Conservation (phyloP, 2,113 vertebrate genomes). For the Cottus gobio region DNA sequence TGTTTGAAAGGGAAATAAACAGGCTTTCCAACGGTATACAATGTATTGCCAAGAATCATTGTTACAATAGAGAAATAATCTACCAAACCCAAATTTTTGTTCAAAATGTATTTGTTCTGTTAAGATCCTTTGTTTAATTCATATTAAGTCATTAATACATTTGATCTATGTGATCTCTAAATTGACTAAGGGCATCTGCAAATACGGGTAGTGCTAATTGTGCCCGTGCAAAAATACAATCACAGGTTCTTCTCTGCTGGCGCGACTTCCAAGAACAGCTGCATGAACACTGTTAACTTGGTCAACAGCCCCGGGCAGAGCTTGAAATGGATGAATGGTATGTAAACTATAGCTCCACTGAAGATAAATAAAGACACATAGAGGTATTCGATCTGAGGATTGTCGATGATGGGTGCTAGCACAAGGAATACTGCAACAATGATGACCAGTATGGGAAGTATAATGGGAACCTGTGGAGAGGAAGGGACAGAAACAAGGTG, state of each 20-base stretch:
- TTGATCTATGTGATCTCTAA: not conserved
- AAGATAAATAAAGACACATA: conserved; percentile 87
- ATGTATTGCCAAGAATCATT: too few species aligned
- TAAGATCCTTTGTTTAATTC: too few species aligned
- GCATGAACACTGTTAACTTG: conserved; percentile 85
- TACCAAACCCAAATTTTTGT: too few species aligned
- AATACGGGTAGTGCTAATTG: not conserved
- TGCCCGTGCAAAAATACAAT: conserved; percentile 12
- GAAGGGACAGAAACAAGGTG: conserved; percentile 1
- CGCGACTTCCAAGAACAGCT: conserved; percentile 90
- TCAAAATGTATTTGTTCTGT: too few species aligned
- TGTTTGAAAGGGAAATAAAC: too few species aligned
- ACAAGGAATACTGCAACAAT: conserved; percentile 87
- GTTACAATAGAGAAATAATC: too few species aligned
- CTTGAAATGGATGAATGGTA: conserved; percentile 88
- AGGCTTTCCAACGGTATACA: too few species aligned
- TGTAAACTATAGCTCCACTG: conserved; percentile 86
- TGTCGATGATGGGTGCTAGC: conserved; percentile 87
- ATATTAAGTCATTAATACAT: too few species aligned
- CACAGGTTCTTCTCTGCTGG: conserved; percentile 83
- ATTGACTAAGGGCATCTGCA: not conserved
- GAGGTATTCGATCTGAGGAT: conserved; percentile 87
- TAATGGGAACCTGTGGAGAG: conserved; percentile 85
- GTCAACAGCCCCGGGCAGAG: conserved; percentile 80
- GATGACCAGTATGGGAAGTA: conserved; percentile 86